Evolutionary conservation across 2,113 vertebrate genomes (phyloP), one percentile per base, ranked within the genome.

Genomic region (Tapirus terrestris): DNA sequence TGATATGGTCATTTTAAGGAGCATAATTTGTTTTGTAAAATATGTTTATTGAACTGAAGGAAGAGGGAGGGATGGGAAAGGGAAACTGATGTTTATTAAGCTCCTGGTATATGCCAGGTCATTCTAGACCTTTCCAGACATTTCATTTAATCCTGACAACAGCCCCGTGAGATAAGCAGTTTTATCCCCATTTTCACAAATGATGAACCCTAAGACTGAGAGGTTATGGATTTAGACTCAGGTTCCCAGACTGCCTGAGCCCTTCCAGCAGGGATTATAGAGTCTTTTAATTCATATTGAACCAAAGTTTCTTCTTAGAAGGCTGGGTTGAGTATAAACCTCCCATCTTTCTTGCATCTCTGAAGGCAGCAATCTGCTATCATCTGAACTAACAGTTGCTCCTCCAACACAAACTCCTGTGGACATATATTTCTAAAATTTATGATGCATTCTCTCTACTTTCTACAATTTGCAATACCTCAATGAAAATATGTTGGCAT

Each of bases 391-490:
- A 91, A 67, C 36, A 68, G 21, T 20, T 95, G 45, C 8, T 83
- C 39, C n/a, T 92, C 89, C 29, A 43, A 18, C 5, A 96, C 21
- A 86, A 88, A 85, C 18, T 16, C 56, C 23, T 17, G 0, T 81
- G 11, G 5, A 39, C 25, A 72, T 13, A 39, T 39, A 76, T 39
- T 72, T 70, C 91, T 45, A 36, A 33, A 96, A 20, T 91, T 61
- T 90, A 31, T 96, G 45, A 48, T 56, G 2, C 72, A 13, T 43
- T 85, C 14, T 89, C 79, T 84, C 45, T 21, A 31, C 56, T 94
- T 16, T 80, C 5, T 93, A 75, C 93, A 63, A 92, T 84, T 80
- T 97, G 39, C 45, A 93, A 63, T 53, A 39, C 11, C 31, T 82
- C 72, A 45, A 29, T 89, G 27, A 72, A 96, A 85, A 80, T 56